A percentile compares a stretch with the other conserved stretches of the same genome.
These are phyloP conservation scores for Parapristionchus giblindavisi DNA, from an alignment of 2,888 invertebrate species.

Conservation along the genomic window DNA sequence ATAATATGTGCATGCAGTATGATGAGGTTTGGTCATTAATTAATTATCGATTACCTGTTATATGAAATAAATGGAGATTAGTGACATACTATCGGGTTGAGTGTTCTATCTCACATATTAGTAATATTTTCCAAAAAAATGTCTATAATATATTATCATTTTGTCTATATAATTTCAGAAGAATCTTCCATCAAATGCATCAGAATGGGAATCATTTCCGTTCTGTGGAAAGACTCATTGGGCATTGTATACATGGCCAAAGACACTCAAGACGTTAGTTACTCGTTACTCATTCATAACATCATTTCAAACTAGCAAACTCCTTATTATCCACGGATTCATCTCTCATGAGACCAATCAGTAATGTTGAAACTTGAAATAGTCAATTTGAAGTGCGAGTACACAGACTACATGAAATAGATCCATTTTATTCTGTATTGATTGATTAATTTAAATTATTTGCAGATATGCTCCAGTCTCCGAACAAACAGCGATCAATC, in stretches of 20 bases:
- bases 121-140: not conserved
- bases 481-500: conserved; percentile 56
- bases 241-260: conserved; percentile 76
- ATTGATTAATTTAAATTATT: no score
- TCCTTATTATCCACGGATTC: no score
- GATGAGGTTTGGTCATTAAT: conserved; percentile 73
- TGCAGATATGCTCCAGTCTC: conserved; percentile 56
- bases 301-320: no score
- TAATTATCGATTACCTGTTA: not conserved
- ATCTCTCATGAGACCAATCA: no score
- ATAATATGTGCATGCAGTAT: conserved; percentile 81
- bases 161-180: no score
- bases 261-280: conserved; percentile 63
- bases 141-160: no score
- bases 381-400: no score
- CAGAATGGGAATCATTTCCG: conserved; percentile 80
- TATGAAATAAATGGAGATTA: not conserved
- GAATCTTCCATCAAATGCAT: conserved; percentile 75
- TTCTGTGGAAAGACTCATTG: conserved; percentile 79
- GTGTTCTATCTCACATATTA: not conserved
- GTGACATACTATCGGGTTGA: not conserved
- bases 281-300: no score
- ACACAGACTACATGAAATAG: no score
- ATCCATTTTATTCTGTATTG: no score
- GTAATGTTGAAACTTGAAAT: no score